Evolutionary conservation across 2,797 vertebrate genomes (phyloP).

Genomic region (Semaprochilodus insignis): DNA sequence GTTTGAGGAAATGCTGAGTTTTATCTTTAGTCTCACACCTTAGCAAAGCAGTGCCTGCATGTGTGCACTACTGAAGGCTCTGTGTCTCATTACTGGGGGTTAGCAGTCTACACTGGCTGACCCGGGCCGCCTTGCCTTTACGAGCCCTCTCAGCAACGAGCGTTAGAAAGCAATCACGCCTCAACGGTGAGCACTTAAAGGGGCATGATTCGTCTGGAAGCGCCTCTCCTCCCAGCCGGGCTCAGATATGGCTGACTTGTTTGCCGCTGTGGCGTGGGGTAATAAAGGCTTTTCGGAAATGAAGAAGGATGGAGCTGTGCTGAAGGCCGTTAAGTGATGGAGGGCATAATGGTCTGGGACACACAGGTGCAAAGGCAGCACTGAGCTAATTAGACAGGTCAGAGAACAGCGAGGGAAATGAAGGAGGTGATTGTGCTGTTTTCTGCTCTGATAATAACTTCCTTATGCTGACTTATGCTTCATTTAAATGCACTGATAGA

Average conservation of each 20-base stretch:
- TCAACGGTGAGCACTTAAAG: conserved; percentile 43
- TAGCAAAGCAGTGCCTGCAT: conserved; percentile 13
- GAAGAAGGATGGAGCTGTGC: conserved; percentile 36
- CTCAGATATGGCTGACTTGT: conserved; percentile 43
- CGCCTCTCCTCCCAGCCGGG: conserved; percentile 17
- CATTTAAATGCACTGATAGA: not conserved
- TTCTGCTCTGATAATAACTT: conserved; percentile 56
- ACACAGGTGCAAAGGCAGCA: conserved; percentile 60
- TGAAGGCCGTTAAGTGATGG: conserved; percentile 53
- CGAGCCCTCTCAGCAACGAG: conserved; percentile 47
- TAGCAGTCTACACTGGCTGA: conserved; percentile 37
- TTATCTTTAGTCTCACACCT: conserved; percentile 4
- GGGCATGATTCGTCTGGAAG: conserved; percentile 25
- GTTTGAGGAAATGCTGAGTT: conserved; percentile 4
- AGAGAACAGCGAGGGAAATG: conserved; percentile 52
- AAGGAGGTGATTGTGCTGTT: conserved; percentile 52
- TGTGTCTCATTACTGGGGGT: conserved; percentile 50
- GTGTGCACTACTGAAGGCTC: conserved; percentile 30
- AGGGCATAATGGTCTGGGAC: conserved; percentile 53
- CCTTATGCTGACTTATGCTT: conserved; percentile 45
- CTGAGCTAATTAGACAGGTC: conserved; percentile 59
- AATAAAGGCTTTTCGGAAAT: conserved; percentile 51
- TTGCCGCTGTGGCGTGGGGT: conserved; percentile 17
- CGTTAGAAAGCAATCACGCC: conserved; percentile 44
- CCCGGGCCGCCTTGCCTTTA: conserved; percentile 45